Conservation (phyloP, 2,113 vertebrate genomes). For the Thymallus thymallus region DNA sequence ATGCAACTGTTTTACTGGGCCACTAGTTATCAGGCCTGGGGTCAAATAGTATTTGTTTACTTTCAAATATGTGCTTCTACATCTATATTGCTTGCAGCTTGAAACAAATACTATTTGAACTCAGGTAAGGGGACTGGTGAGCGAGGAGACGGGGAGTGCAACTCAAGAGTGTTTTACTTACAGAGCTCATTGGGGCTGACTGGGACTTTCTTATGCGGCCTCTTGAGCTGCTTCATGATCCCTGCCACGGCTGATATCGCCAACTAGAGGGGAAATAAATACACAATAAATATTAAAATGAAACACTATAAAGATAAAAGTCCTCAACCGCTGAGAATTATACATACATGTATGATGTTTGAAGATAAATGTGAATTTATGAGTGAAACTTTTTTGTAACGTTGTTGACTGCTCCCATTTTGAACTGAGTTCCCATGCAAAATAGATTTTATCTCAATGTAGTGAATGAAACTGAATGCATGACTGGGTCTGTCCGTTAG, state of each 20-base stretch:
- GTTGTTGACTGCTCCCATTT: too few species aligned
- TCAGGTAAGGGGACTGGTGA: background rate
- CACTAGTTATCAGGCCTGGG: too few species aligned
- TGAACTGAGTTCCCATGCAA: too few species aligned
- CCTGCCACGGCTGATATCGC: conserved; percentile 93
- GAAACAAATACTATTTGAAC: background rate
- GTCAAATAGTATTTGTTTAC: too few species aligned
- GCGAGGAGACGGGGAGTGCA: background rate
- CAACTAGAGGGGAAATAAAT: conserved; percentile 77
- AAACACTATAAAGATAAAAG: too few species aligned
- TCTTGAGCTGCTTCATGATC: conserved; percentile 94
- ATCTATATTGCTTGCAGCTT: too few species aligned
- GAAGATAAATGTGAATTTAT: background rate
- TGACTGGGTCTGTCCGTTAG: too few species aligned
- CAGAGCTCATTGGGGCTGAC: conserved; percentile 85
- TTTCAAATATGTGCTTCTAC: too few species aligned
- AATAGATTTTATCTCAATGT: too few species aligned
- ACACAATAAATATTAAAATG: background rate
- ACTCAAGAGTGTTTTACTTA: conserved; percentile 58
- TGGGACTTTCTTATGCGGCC: conserved; percentile 86
- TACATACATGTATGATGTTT: too few species aligned
- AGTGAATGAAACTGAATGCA: too few species aligned
- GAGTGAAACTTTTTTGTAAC: background rate
- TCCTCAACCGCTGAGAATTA: too few species aligned
- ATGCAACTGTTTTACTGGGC: conserved; percentile 30